These are phyloP conservation scores for Brachionus sp. DNA, from an alignment of 1,140 invertebrate genomes.

Conservation along the genomic window DNA sequence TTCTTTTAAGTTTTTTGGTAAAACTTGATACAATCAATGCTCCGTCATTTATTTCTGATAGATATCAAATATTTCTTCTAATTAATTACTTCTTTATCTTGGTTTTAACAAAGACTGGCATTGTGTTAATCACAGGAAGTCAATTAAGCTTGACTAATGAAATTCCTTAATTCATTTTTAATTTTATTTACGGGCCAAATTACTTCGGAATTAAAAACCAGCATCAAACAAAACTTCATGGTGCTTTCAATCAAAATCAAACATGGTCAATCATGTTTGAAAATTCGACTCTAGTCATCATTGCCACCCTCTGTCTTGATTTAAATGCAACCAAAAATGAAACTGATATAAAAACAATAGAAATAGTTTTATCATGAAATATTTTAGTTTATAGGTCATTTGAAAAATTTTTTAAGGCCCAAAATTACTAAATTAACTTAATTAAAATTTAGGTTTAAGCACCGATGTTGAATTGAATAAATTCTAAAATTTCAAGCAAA, in stretches of 20 bases:
- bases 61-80: neutral
- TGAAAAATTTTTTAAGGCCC: neutral
- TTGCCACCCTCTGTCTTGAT: neutral
- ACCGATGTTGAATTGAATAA: neutral
- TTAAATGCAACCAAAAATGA: neutral
- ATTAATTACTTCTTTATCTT: neutral
- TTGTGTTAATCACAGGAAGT: conserved; percentile 12
- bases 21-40: conserved; percentile 30
- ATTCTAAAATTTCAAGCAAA: neutral
- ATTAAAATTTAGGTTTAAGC: neutral
- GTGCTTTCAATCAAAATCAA: neutral
- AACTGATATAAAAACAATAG: neutral
- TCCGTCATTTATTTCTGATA: conserved; percentile 13
- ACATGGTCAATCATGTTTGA: neutral
- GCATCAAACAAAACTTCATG: neutral
- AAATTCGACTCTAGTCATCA: neutral
- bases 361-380: neutral
- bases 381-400: neutral
- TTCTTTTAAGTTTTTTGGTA: neutral
- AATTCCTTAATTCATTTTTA: neutral
- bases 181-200: neutral
- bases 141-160: conserved; percentile 40
- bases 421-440: conserved; percentile 1
- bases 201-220: neutral
- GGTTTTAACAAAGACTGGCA: neutral